Evolutionary conservation across 1,140 invertebrate species (phyloP), one percentile per base, ranked within the genome.

Genomic region (Argopecten irradians): DNA sequence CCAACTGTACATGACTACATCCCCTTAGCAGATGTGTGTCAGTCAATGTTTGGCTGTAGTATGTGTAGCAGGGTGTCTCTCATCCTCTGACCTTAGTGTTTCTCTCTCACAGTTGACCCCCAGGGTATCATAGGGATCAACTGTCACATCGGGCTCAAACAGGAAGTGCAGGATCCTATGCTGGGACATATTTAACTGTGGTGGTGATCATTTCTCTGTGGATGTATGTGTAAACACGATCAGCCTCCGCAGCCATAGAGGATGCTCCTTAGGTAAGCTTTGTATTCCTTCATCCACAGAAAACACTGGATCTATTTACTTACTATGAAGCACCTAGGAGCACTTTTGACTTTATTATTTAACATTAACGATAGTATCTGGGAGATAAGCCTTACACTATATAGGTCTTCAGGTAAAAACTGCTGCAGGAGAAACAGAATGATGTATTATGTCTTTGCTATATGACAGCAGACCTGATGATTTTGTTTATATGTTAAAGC

Each of bases 141-240:
- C 55, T 71, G 55, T 71, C 55, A 71, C 55, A 71, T n/a, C 22
- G 5, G 0, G 28, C 55, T 71, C 55, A n/a, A 28, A 16, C 55
- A 71, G 55, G 55, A 71, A 71, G 55, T 71, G 43, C 55, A 71
- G 5, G 22, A 28, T 28, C 7, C 2, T 16, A 71, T 2, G 28
- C 55, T 71, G n/a, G 55, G 55, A 71, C 55, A 71, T 71, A 71
- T 71, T 71, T 71, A 28, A 28, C n/a, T 71, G 22, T 71, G 55
- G 28, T 71, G 2, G 14, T 71, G 55, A 28, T 71, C 7, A 28
- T 71, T 71, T 71, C 55, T 71, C 19, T 71, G 43, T 46, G 55
- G 55, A 71, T 71, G n/a, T 71, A 71, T 71, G 55, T 71, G 55
- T 71, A 71, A 71, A 71, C 55, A 71, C 13, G n/a, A 71, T 28